Conservation (phyloP, 2,113 vertebrate genomes). For the Anoplopoma fimbria region DNA sequence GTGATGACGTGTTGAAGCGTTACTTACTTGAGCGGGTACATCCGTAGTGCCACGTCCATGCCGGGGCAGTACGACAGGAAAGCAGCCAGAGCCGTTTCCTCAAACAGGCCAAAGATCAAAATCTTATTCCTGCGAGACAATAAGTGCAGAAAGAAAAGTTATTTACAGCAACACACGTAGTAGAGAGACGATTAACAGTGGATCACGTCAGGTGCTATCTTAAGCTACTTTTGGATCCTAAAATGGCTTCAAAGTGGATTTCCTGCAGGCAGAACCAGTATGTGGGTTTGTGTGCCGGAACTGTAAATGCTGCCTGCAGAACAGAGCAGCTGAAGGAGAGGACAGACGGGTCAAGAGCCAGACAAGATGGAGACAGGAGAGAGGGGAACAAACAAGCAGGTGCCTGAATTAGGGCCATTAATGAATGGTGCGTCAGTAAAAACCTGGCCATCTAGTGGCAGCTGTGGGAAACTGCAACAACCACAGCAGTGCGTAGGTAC, state of each 20-base stretch:
- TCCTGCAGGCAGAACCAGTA: neutral
- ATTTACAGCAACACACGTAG: neutral
- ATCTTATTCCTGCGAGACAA: constrained; percentile 83
- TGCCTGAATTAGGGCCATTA: neutral
- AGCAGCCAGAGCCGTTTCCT: constrained; percentile 84
- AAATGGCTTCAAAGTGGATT: neutral
- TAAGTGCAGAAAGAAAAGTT: neutral
- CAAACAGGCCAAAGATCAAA: constrained; percentile 85
- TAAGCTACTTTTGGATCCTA: neutral
- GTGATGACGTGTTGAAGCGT: too few species aligned
- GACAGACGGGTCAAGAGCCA: neutral
- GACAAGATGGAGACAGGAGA: neutral
- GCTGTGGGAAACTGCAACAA: neutral
- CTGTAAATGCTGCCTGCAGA: neutral
- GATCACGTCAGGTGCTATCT: neutral
- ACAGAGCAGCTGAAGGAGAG: neutral
- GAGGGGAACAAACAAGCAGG: neutral
- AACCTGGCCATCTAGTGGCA: constrained; percentile 14
- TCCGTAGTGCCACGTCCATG: constrained; percentile 85
- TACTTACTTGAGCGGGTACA: constrained; percentile 86
- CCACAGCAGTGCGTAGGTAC: too few species aligned
- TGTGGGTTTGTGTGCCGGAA: neutral
- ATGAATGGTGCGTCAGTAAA: neutral
- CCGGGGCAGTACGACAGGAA: constrained; percentile 85
- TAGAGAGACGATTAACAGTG: neutral